phyloP scores from a whole-genome alignment of 1,140 invertebrate species.

The Paralvinella palmiformis region DNA sequence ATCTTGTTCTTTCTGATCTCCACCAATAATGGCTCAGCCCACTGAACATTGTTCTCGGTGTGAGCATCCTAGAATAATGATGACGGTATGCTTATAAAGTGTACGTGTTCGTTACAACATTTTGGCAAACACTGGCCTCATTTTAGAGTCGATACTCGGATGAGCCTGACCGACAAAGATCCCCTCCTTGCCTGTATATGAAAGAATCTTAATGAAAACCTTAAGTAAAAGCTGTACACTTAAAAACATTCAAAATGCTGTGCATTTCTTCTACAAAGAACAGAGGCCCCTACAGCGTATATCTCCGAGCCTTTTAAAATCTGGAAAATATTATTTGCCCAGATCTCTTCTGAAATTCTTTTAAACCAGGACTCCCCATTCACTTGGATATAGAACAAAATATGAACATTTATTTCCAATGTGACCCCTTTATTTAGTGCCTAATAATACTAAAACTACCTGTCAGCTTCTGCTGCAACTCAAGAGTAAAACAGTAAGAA shows the following conservation, averaged over 20 bases:
- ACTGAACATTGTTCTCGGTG: slow-evolving; percentile 63
- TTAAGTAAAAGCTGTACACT: not conserved
- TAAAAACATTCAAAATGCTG: not conserved
- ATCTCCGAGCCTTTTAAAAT: too few relatives aligned
- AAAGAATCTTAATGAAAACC: not conserved
- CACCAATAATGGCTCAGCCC: slow-evolving; percentile 84
- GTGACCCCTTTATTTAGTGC: too few relatives aligned
- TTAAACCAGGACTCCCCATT: too few relatives aligned
- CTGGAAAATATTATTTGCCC: too few relatives aligned
- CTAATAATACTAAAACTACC: too few relatives aligned
- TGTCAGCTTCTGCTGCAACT: too few relatives aligned
- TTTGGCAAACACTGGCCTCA: not conserved
- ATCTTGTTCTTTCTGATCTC: slow-evolving; percentile 82
- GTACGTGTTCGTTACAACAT: not conserved
- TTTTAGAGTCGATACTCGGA: not conserved
- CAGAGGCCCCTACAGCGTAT: too few relatives aligned
- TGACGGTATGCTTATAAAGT: not conserved
- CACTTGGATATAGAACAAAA: too few relatives aligned
- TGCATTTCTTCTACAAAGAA: too few relatives aligned
- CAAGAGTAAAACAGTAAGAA: too few relatives aligned
- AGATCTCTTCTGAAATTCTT: too few relatives aligned
- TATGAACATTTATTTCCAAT: too few relatives aligned
- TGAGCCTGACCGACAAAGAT: not conserved
- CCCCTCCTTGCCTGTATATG: slow-evolving; percentile 54
- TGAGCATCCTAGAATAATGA: slow-evolving; percentile 67